A percentile compares a stretch with the other conserved stretches of the same genome.
Evolutionary conservation across 1,140 invertebrate genomes (phyloP).

Genomic region (Lepidurus arcticus): DNA sequence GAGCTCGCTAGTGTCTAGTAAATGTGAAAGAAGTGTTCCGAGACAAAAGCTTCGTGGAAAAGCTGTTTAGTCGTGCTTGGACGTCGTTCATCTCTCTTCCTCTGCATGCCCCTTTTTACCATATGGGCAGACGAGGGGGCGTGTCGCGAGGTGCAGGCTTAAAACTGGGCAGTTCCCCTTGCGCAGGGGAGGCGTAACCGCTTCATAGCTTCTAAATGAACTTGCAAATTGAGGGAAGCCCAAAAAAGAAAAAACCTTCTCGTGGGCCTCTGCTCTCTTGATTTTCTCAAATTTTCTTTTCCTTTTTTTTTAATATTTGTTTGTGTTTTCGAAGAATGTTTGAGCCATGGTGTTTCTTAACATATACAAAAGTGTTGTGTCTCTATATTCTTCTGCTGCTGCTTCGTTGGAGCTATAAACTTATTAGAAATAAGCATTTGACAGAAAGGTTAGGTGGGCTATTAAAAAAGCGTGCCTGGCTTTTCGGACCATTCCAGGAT

Average conservation of each 20-base stretch:
- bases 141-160: background rate
- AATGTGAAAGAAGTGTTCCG: background rate
- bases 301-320: background rate
- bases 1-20: background rate
- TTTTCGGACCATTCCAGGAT: no score
- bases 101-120: background rate
- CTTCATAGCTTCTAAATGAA: slow-evolving; percentile 22
- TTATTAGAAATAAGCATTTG: background rate
- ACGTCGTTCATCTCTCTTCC: slow-evolving; percentile 9
- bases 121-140: slow-evolving; percentile 13
- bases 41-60: slow-evolving; percentile 7
- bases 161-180: slow-evolving; percentile 4
- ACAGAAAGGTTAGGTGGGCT: background rate
- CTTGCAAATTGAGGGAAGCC: slow-evolving; percentile 21
- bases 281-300: background rate
- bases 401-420: background rate
- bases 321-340: background rate
- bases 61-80: background rate
- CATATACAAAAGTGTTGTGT: no score
- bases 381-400: no score
- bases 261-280: background rate
- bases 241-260: background rate
- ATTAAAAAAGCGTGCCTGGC: background rate
- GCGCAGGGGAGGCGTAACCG: background rate
- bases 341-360: background rate